Evolutionary conservation across 2,888 invertebrate genomes (phyloP), one percentile per base, ranked within the genome.

Genomic region (Perizoma flavofasciatum): DNA sequence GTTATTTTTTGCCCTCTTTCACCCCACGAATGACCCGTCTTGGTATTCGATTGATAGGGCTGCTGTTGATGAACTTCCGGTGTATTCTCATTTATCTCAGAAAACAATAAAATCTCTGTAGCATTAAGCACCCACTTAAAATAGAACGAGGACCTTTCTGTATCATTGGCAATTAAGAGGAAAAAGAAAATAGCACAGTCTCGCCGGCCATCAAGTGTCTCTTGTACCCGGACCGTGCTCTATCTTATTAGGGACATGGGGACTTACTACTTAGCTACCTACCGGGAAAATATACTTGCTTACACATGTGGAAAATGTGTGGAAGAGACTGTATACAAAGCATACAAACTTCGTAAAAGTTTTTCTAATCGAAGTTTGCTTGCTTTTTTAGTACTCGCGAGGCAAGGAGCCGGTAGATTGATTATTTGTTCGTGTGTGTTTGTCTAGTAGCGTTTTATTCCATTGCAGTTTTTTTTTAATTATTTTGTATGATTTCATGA

Each of bases 121-220:
- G 9, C 33, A 50, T 37, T 58, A 51, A 58, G 58, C 47, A 35
- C 10, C 44, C 48, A 58, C 51, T 55, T 62, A 52, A 48, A 58
- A 52, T 51, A 55, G 62, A 62, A 58, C 58, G 55, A 59, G 55
- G 48, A 58, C 51, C 55, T 58, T 53, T 49, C 46, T 41, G 35
- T 49, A 45, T 59, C 49, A 59, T 55, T 58, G 62, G 58, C 62
- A 62, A 62, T 62, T 62, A 58, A 41, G 39, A 62, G 47, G 34
- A 49, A 55, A 49, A 55, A 50, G 52, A 56, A 61, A 61, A 61
- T 49, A 57, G 53, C 37, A 35, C 22, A 55, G 47, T 44, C 58
- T 40, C 45, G 56, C 11, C 49, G 37, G 33, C 43, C 43, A 46
- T 52, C 62, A 52, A 62, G 62, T 50, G 62, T 59, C 57, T 40